A percentile compares a stretch with the other conserved stretches of the same genome.
These are phyloP conservation scores for Seira musarum DNA, from an alignment of 2,888 invertebrate species.

Conservation along the genomic window DNA sequence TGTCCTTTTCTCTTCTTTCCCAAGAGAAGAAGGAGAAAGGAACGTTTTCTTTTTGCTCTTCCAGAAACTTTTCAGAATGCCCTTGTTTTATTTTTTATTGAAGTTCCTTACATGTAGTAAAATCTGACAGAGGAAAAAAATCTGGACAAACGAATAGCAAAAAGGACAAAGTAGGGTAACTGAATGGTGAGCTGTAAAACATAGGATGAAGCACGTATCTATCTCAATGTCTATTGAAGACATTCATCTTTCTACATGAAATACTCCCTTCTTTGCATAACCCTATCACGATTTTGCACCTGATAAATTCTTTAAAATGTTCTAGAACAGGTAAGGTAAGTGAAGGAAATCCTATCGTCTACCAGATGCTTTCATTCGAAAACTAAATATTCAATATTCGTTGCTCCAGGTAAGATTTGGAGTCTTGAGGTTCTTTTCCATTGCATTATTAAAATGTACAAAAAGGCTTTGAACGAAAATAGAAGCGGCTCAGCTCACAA, in stretches of 20 bases:
- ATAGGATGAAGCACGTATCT: neutral
- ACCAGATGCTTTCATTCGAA: conserved; percentile 3
- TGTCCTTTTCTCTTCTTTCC: conserved; percentile 19
- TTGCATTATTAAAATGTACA: conserved; percentile 31
- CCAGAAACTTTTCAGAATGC: neutral
- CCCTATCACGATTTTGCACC: neutral
- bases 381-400: conserved; percentile 3
- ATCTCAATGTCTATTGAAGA: neutral
- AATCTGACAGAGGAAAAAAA: neutral
- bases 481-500: conserved; percentile 14
- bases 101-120: neutral
- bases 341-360: neutral
- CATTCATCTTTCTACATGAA: neutral
- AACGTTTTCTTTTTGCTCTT: conserved; percentile 1
- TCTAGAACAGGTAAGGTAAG: neutral
- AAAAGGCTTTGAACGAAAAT: neutral
- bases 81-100: neutral
- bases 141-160: neutral
- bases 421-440: conserved; percentile 7
- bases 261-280: neutral
- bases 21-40: conserved; percentile 7
- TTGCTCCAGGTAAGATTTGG: conserved; percentile 15
- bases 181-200: neutral
- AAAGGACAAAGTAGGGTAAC: neutral
- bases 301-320: neutral